These are phyloP conservation scores for Drosophila monieri DNA, from an alignment of 2,888 invertebrate genomes.

Conservation along the genomic window DNA sequence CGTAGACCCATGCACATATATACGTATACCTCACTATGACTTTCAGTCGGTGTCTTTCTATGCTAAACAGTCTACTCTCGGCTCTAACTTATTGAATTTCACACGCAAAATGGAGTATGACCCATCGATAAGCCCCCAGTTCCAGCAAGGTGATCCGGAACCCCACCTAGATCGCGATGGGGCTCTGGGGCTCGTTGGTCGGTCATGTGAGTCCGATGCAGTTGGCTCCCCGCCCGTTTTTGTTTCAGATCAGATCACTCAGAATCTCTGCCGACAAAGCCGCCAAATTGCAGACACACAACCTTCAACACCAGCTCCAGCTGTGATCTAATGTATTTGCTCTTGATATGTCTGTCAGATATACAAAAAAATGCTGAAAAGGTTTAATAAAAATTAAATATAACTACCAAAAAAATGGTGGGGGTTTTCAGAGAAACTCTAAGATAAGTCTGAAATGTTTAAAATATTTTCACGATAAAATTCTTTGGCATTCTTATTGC, in stretches of 20 bases:
- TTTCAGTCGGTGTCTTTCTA: slow-evolving; percentile 15
- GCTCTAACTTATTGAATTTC: slow-evolving; percentile 71
- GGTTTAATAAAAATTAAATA: neutral
- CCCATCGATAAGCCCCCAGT: neutral
- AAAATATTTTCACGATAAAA: neutral
- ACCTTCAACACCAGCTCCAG: slow-evolving; percentile 36
- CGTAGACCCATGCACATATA: slow-evolving; percentile 14
- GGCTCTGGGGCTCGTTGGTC: slow-evolving; percentile 52
- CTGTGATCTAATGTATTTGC: slow-evolving; percentile 33
- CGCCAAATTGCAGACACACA: slow-evolving; percentile 3
- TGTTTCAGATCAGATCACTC: slow-evolving; percentile 19
- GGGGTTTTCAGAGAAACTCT: neutral
- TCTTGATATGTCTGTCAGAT: slow-evolving; percentile 21
- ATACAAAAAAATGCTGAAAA: slow-evolving; percentile 2
- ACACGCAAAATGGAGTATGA: slow-evolving; percentile 74
- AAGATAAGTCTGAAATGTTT: neutral
- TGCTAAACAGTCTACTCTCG: slow-evolving; percentile 44
- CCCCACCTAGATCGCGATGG: slow-evolving; percentile 55
- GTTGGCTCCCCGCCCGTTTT: neutral
- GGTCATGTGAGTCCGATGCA: slow-evolving; percentile 45
- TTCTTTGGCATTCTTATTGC: neutral
- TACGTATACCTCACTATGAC: neutral
- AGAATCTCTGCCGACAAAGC: slow-evolving; percentile 17
- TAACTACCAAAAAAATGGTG: neutral
- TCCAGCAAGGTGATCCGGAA: slow-evolving; percentile 57